Evolutionary conservation across 2,797 vertebrate species (phyloP).

Genomic region (Parauchenoglanis ngamensis): DNA sequence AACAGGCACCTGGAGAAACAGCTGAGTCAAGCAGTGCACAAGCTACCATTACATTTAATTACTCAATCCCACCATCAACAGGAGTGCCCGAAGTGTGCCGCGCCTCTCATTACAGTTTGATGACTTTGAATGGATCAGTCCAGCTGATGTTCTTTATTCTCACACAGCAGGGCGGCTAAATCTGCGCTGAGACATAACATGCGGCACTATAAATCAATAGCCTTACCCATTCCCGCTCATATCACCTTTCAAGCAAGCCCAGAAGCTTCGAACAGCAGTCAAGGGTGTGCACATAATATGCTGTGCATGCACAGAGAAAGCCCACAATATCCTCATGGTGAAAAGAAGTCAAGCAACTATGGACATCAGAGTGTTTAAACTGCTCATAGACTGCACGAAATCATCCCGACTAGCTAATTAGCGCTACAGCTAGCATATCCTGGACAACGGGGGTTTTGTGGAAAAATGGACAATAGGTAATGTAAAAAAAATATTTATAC

Average conservation of each 20-base stretch:
- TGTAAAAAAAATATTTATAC: neutral
- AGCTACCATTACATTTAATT: conserved; percentile 52
- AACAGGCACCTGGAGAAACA: conserved; percentile 20
- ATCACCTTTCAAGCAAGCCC: conserved; percentile 31
- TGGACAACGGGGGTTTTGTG: neutral
- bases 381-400: neutral
- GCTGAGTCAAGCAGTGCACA: conserved; percentile 32
- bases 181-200: conserved; percentile 26
- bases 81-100: conserved; percentile 31
- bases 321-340: neutral
- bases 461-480: neutral
- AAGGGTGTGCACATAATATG: conserved; percentile 10
- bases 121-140: conserved; percentile 36
- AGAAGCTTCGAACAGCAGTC: conserved; percentile 36
- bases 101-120: conserved; percentile 41
- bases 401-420: neutral
- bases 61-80: conserved; percentile 28
- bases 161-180: conserved; percentile 28
- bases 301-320: conserved; percentile 27
- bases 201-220: conserved; percentile 45
- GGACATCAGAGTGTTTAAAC: neutral
- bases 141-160: conserved; percentile 53
- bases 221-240: conserved; percentile 21
- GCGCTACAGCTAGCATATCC: neutral
- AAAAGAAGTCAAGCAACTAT: conserved; percentile 15